These are phyloP conservation scores for Oxycera nigricornis DNA, from an alignment of 2,888 invertebrate genomes.

Conservation along the genomic window DNA sequence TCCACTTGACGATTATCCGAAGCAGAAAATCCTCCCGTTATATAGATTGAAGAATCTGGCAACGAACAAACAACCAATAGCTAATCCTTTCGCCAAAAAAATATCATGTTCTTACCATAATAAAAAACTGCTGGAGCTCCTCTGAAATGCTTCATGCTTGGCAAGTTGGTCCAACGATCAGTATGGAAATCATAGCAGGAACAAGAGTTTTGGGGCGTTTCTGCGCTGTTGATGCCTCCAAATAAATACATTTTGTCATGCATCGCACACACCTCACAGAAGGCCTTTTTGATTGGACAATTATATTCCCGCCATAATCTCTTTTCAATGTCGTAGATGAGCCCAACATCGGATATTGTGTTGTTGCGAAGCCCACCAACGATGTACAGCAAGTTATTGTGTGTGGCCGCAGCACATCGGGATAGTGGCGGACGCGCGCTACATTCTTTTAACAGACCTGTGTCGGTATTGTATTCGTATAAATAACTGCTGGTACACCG, in stretches of 20 bases:
- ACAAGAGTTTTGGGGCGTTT: neutral
- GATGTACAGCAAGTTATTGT: neutral
- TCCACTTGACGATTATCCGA: neutral
- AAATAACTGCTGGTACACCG: neutral
- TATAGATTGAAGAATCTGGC: constrained; percentile 7
- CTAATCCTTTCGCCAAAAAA: too few species aligned
- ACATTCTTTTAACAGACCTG: neutral
- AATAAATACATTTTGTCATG: constrained; percentile 19
- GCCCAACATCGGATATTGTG: neutral
- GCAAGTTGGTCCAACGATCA: neutral
- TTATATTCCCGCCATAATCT: neutral
- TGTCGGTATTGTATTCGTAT: neutral
- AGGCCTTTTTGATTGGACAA: neutral
- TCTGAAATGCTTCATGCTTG: constrained; percentile 4
- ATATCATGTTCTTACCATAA: constrained; percentile 15
- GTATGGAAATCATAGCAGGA: neutral
- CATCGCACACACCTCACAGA: neutral
- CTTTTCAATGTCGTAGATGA: neutral
- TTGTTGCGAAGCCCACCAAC: neutral
- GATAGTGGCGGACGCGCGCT: neutral
- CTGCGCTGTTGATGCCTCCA: neutral
- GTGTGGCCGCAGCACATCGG: neutral
- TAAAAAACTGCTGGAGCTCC: neutral
- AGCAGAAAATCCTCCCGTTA: constrained; percentile 15
- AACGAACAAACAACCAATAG: neutral